Evolutionary conservation across 2,113 vertebrate species (phyloP).

Genomic region (Phodopus roborovskii): DNA sequence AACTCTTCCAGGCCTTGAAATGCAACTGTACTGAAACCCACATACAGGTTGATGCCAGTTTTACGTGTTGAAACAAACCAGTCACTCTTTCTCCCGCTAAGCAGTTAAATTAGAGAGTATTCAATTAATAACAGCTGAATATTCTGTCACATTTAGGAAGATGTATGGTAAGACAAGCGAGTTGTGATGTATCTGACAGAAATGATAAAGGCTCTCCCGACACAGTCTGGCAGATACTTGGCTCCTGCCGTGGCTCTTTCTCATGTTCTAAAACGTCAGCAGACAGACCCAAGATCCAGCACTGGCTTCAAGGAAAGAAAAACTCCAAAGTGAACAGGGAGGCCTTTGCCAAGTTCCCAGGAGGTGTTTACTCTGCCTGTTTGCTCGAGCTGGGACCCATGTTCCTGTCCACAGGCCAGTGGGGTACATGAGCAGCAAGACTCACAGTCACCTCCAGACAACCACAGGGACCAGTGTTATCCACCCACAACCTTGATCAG

Average conservation of each 20-base stretch:
- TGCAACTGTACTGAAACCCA: slow-evolving; percentile 55
- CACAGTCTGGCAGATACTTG: slow-evolving; percentile 93
- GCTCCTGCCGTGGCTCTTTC: slow-evolving; percentile 84
- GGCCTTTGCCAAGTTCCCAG: slow-evolving; percentile 77
- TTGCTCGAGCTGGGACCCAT: background rate
- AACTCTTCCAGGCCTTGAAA: slow-evolving; percentile 4
- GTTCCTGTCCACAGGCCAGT: background rate
- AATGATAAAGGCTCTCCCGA: slow-evolving; percentile 94
- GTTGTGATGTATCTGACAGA: slow-evolving; percentile 97
- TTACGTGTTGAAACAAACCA: slow-evolving; percentile 85
- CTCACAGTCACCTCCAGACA: accelerated
- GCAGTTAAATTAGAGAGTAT: slow-evolving; percentile 93
- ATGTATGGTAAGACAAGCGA: slow-evolving; percentile 97
- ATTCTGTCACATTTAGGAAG: slow-evolving; percentile 95
- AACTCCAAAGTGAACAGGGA: slow-evolving; percentile 67
- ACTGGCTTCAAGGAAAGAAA: slow-evolving; percentile 79
- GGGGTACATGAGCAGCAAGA: accelerated
- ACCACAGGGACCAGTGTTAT: accelerated
- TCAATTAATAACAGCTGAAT: slow-evolving; percentile 96
- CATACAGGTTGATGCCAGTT: slow-evolving; percentile 67
- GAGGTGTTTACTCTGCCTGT: slow-evolving; percentile 72
- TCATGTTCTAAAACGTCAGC: slow-evolving; percentile 85
- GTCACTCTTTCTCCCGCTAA: slow-evolving; percentile 85
- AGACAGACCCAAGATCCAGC: slow-evolving; percentile 89
- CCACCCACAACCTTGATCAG: background rate